Percentiles rank a stretch among this genome's conserved stretches.
phyloP scores from a whole-genome alignment of 2,113 vertebrate species.

The Ceratotherium simum region DNA sequence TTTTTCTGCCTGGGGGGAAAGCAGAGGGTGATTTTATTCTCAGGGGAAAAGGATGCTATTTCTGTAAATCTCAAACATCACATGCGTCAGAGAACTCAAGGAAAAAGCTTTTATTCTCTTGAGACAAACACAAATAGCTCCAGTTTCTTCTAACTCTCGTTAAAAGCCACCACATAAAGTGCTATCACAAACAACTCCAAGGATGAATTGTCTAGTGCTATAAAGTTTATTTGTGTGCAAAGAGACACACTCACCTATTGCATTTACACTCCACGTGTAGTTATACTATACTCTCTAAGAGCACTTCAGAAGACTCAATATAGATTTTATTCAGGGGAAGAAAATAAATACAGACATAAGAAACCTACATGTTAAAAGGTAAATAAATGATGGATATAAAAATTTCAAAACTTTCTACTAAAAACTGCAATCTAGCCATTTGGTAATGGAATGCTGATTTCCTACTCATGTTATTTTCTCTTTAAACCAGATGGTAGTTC shows the following conservation, averaged over 20 bases:
- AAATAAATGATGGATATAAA: conserved; percentile 6
- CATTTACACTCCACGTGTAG: not conserved
- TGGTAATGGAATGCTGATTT: conserved; percentile 36
- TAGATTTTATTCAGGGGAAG: conserved; percentile 1
- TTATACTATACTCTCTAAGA: not conserved
- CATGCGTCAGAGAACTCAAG: conserved; percentile 55
- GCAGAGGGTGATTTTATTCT: conserved; percentile 54
- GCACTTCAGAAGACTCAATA: not conserved
- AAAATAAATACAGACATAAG: conserved; percentile 19
- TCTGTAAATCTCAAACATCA: conserved; percentile 62
- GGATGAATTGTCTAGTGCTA: conserved; percentile 44
- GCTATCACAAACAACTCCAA: conserved; percentile 37
- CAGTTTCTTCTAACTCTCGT: conserved; percentile 54
- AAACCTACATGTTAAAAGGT: not conserved
- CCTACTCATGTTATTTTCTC: not conserved
- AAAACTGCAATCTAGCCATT: conserved; percentile 27
- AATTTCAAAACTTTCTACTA: not conserved
- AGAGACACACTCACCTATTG: not conserved
- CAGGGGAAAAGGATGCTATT: conserved; percentile 58
- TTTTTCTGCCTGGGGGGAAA: not conserved
- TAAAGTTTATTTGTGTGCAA: conserved; percentile 60
- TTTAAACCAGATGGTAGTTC: conserved; percentile 15
- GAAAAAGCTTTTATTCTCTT: conserved; percentile 64
- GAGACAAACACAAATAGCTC: conserved; percentile 63
- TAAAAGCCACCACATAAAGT: conserved; percentile 55